Base-by-base conservation (phyloP, 2,888 invertebrate genomes). In the Cyclophora albipunctata region DNA sequence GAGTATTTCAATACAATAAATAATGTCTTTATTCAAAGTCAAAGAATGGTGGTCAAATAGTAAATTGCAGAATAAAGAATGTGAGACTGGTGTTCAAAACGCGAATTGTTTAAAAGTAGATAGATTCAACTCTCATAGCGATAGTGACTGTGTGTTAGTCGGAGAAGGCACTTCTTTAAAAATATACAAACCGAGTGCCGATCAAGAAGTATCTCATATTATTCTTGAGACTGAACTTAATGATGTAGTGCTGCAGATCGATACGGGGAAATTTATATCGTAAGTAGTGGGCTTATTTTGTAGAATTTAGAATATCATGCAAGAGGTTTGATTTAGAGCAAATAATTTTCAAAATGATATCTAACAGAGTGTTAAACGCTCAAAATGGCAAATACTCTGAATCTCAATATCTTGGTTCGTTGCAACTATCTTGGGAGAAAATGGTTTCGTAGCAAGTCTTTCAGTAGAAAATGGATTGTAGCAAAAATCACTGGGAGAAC, bases 21-120 rank as follows among this genome's bases (percentile, higher is more conserved):
- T 40, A 57, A 98, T 98, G 98, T 98, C 98, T 3, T 87, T 98
- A 66, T 98, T 98, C 75, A 97, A 96, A 90, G 92, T 94, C 5
- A 92, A 95, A 69, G 94, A 94, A 66, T 96, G 96, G 93, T 98
- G 98, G 97, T 91, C 93, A 20, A 93, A 93, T 7, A 90, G 91
- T 47, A 94, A 93, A 58, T 63, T 84, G 3, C 87, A 89, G 65
- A 75, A 79, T 67, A 93, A 92, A 20, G 82, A 85, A 45, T 69
- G 75, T 40, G 90, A 86, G 59, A 79, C 82, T 45, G 92, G 92
- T 7, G 70, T 88, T 45, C 90, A 91, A 64, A 93, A 92, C 80
- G 92, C 94, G 59, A 78, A 78, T 51, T 90, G 90, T 69, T 78
- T 91, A 45, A 91, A 90, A 73, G 93, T 94, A 62, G 91, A 98